phyloP scores from a whole-genome alignment of 2,797 vertebrate genomes.

The Poliocrania exsul region DNA sequence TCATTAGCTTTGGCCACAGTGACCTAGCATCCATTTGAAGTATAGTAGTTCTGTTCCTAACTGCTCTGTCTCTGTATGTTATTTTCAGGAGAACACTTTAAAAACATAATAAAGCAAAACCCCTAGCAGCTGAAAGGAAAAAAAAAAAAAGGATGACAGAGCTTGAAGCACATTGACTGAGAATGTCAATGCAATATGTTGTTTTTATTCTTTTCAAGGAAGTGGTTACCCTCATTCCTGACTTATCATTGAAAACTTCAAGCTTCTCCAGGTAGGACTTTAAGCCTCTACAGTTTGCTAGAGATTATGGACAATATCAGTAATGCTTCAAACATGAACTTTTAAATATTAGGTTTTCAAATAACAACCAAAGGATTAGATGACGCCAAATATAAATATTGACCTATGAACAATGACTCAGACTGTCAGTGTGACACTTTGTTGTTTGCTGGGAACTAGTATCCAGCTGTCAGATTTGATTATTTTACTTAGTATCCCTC shows the following conservation, averaged over 20 bases:
- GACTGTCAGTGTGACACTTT: neutral
- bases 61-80: neutral
- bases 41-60: neutral
- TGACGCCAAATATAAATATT: neutral
- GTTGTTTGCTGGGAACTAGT: neutral
- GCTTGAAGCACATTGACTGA: neutral
- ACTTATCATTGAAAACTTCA: neutral
- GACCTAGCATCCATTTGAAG: neutral
- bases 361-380: neutral
- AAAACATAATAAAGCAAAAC: neutral
- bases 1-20: fast-evolving
- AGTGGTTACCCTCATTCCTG: neutral
- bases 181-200: neutral
- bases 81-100: neutral
- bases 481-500: neutral
- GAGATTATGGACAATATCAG: neutral
- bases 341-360: constrained; percentile 9
- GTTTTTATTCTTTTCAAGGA: neutral
- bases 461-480: neutral
- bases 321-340: neutral
- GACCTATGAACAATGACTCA: neutral
- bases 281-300: neutral
- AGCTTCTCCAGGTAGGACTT: neutral
- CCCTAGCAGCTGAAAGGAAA: neutral
- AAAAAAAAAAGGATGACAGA: neutral